phyloP scores from a whole-genome alignment of 1,140 invertebrate species.

The Drosophila grimshawi region DNA sequence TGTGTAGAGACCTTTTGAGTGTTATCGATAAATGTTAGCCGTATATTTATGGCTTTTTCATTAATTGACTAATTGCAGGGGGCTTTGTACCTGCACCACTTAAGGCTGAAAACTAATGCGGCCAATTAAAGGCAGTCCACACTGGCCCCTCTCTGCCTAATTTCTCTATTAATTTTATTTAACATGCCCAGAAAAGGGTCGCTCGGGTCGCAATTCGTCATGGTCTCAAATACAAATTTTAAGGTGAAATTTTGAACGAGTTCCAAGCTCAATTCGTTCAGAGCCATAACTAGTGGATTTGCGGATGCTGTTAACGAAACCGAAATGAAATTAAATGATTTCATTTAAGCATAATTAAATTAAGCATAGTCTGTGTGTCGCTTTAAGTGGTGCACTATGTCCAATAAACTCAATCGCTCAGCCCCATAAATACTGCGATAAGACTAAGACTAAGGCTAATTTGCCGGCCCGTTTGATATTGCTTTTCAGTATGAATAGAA shows the following conservation, averaged over 20 bases:
- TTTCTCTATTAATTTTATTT: constrained; percentile 82
- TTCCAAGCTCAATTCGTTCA: constrained; percentile 60
- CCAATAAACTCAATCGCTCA: constrained; percentile 52
- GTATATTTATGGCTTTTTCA: constrained; percentile 76
- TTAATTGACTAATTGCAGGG: constrained; percentile 78
- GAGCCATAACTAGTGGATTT: constrained; percentile 77
- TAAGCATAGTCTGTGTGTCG: constrained; percentile 61
- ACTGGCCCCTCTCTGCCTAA: constrained; percentile 52
- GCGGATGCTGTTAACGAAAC: constrained; percentile 57
- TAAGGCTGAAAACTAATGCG: constrained; percentile 69
- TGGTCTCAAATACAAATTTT: constrained; percentile 56
- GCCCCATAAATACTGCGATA: constrained; percentile 78
- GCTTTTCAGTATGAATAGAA: background rate
- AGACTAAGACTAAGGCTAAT: constrained; percentile 31
- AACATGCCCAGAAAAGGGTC: constrained; percentile 56
- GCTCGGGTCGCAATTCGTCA: constrained; percentile 62
- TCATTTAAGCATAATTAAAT: constrained; percentile 79
- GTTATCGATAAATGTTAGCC: constrained; percentile 61
- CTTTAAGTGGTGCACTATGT: constrained; percentile 68
- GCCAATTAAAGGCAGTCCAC: constrained; percentile 56
- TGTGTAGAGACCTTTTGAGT: constrained; percentile 40
- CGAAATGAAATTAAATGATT: constrained; percentile 68
- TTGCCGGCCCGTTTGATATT: constrained; percentile 77
- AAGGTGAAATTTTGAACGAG: constrained; percentile 50
- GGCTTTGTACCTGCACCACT: constrained; percentile 54